Evolutionary conservation across 2,797 vertebrate genomes (phyloP).

Genomic region (Crocidura indochinensis): DNA sequence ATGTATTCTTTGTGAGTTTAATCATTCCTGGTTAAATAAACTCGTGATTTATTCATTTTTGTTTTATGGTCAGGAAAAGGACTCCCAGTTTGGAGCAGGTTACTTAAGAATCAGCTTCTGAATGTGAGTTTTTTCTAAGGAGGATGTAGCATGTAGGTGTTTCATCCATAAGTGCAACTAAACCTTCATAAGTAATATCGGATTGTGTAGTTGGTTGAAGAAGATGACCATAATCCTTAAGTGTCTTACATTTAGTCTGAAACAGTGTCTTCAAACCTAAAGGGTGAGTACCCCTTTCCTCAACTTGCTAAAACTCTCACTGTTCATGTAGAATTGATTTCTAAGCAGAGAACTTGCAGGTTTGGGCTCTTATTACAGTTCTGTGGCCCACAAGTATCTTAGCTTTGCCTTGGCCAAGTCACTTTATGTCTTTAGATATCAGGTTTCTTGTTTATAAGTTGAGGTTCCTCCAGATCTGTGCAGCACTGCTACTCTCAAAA

Average conservation of each 20-base stretch:
- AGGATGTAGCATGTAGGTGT: neutral
- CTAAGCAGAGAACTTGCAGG: slow-evolving; percentile 26
- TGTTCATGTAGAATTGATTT: slow-evolving; percentile 23
- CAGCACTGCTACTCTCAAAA: slow-evolving; percentile 16
- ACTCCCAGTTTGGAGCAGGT: slow-evolving; percentile 54
- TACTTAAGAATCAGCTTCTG: too few species aligned
- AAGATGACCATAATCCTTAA: neutral
- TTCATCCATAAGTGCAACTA: slow-evolving; percentile 51
- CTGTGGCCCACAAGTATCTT: slow-evolving; percentile 52
- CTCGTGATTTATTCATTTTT: slow-evolving; percentile 8
- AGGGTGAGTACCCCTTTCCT: neutral
- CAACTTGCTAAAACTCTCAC: slow-evolving; percentile 41
- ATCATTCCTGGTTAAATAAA: slow-evolving; percentile 19
- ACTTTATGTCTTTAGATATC: slow-evolving; percentile 66
- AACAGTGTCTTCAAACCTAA: slow-evolving; percentile 8
- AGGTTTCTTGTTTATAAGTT: slow-evolving; percentile 54
- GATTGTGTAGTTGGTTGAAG: slow-evolving; percentile 32
- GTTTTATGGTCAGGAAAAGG: slow-evolving; percentile 42
- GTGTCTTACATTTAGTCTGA: slow-evolving; percentile 39
- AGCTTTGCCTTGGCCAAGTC: slow-evolving; percentile 47
- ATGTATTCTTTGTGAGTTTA: slow-evolving; percentile 42
- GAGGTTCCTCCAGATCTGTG: slow-evolving; percentile 23
- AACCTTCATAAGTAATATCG: slow-evolving; percentile 24
- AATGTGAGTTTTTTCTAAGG: neutral
- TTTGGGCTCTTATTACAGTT: slow-evolving; percentile 48